Evolutionary conservation across 2,797 vertebrate genomes (phyloP).

Genomic region (Carduelis carduelis): DNA sequence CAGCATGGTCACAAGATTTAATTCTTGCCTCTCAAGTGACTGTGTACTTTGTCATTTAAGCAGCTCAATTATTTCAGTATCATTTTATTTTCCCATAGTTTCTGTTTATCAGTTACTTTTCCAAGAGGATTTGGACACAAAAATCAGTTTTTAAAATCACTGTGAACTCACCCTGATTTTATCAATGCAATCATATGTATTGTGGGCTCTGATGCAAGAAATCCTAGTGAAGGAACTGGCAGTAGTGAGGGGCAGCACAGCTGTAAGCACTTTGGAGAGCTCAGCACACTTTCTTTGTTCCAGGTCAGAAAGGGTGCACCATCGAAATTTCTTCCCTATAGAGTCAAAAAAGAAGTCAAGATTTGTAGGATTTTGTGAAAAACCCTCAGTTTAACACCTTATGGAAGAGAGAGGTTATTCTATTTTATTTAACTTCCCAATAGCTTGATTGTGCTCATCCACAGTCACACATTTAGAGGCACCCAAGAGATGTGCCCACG

Average conservation of each 20-base stretch:
- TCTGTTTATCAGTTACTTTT: background rate
- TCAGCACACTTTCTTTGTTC: constrained; percentile 91
- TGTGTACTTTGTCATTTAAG: background rate
- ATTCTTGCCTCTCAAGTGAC: background rate
- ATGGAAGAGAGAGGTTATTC: background rate
- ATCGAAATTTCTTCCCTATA: constrained; percentile 89
- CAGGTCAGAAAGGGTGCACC: constrained; percentile 87
- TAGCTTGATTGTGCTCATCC: background rate
- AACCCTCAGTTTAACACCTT: background rate
- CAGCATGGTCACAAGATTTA: background rate
- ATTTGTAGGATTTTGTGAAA: background rate
- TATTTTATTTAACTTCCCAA: background rate
- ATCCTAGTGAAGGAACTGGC: constrained; percentile 76
- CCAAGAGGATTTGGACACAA: background rate
- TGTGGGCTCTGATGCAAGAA: constrained; percentile 85
- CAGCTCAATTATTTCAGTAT: background rate
- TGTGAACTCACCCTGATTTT: constrained; percentile 84
- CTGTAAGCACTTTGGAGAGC: constrained; percentile 80
- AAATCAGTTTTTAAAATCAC: background rate
- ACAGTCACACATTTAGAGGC: background rate
- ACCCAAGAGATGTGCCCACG: background rate
- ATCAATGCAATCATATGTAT: constrained; percentile 83
- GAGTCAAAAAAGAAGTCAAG: background rate
- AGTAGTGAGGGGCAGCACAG: constrained; percentile 69
- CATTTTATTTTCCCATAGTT: background rate